Evolutionary conservation across 2,113 vertebrate species (phyloP).

Genomic region (Notiomystis cincta): DNA sequence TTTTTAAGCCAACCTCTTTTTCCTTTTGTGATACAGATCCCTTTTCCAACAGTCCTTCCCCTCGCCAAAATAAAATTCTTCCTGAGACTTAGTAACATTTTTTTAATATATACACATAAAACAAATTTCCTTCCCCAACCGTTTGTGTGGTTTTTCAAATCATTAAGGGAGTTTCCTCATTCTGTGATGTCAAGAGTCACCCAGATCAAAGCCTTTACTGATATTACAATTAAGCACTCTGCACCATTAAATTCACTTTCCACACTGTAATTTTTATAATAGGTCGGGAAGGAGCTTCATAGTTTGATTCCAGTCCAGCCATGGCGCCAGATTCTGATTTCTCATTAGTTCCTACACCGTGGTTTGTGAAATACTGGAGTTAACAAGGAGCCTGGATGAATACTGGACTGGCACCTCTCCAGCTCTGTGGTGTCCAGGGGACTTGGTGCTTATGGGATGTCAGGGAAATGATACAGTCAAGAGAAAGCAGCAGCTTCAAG

Average conservation of each 20-base stretch:
- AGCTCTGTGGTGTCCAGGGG: constrained; percentile 70
- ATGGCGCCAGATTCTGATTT: constrained; percentile 74
- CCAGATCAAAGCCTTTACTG: constrained; percentile 74
- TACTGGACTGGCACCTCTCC: constrained; percentile 73
- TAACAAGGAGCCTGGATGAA: constrained; percentile 79
- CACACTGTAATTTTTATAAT: constrained; percentile 84
- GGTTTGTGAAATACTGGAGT: constrained; percentile 73
- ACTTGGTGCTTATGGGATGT: background rate
- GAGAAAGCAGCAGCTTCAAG: background rate
- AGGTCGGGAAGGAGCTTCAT: constrained; percentile 74
- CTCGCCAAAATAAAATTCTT: background rate
- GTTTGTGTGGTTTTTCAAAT: constrained; percentile 37
- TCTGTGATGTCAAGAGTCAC: constrained; percentile 64
- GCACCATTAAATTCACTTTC: constrained; percentile 80
- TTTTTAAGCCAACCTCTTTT: background rate
- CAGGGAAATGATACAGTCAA: background rate
- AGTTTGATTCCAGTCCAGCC: constrained; percentile 69
- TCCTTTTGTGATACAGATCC: constrained; percentile 1
- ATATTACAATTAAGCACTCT: constrained; percentile 76
- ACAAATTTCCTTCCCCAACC: constrained; percentile 49
- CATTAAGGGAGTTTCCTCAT: constrained; percentile 61
- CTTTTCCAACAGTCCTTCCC: background rate
- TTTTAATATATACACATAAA: constrained; percentile 42
- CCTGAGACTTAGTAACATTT: constrained; percentile 29
- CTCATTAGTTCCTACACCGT: constrained; percentile 80